phyloP scores from a whole-genome alignment of 2,888 invertebrate species.

The Drosophila niveifrons region DNA sequence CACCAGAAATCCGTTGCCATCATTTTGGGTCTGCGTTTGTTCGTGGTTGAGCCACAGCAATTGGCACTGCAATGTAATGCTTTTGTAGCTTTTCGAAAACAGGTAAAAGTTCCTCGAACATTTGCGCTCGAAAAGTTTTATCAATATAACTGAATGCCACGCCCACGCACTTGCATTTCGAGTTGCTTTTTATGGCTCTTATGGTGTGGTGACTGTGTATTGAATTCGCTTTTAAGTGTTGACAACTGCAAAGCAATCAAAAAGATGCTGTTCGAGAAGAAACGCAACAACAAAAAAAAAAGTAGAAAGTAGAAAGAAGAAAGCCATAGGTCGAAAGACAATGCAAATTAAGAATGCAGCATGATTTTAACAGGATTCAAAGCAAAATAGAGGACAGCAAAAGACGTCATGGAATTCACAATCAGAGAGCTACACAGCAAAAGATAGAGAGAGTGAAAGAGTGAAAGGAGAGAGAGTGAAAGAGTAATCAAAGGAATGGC shows the following conservation, averaged over 20 bases:
- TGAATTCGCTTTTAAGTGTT: constrained; percentile 53
- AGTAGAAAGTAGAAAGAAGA: no score
- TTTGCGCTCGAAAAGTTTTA: constrained; percentile 37
- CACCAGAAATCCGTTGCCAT: constrained; percentile 4
- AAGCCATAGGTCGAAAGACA: constrained; percentile 38
- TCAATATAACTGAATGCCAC: constrained; percentile 52
- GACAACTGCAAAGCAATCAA: constrained; percentile 34
- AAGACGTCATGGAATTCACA: neutral
- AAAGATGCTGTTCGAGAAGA: neutral
- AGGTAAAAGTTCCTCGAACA: constrained; percentile 25
- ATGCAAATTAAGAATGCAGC: constrained; percentile 63
- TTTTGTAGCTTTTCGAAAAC: neutral
- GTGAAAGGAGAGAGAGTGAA: constrained; percentile 37
- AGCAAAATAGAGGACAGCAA: constrained; percentile 11
- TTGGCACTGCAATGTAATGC: constrained; percentile 42
- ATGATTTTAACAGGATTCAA: constrained; percentile 32
- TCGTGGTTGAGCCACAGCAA: constrained; percentile 28
- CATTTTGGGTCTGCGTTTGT: constrained; percentile 6
- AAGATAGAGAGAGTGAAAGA: constrained; percentile 8
- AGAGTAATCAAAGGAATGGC: constrained; percentile 55
- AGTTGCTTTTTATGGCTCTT: constrained; percentile 11
- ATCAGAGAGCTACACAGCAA: neutral
- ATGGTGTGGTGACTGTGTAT: constrained; percentile 3
- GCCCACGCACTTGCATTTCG: constrained; percentile 24
- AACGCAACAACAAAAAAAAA: neutral